Evolutionary conservation across 2,113 vertebrate species (phyloP).

Genomic region (Pseudolaguvia tuberculata): DNA sequence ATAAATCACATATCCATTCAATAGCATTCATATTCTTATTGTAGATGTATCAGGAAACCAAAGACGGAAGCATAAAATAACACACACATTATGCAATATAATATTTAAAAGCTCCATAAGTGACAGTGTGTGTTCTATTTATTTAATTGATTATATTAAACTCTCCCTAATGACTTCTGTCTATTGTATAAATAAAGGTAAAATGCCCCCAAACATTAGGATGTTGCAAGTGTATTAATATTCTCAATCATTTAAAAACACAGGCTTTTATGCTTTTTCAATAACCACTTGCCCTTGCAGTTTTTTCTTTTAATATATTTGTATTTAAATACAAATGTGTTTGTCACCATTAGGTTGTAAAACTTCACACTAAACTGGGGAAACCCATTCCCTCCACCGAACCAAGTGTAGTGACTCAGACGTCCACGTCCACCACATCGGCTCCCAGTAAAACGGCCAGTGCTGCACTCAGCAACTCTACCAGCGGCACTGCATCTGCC

Average conservation of each 20-base stretch:
- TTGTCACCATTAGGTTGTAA: slow-evolving; percentile 78
- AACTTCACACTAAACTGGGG: slow-evolving; percentile 96
- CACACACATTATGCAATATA: too few relatives aligned
- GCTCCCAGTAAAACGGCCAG: slow-evolving; percentile 76
- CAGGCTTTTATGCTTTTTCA: background rate
- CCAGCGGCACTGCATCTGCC: slow-evolving; percentile 68
- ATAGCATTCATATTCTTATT: too few relatives aligned
- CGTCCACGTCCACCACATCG: slow-evolving; percentile 75
- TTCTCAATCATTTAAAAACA: background rate
- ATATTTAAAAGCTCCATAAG: too few relatives aligned
- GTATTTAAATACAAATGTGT: background rate
- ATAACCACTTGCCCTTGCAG: background rate
- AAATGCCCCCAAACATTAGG: too few relatives aligned
- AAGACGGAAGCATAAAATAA: too few relatives aligned
- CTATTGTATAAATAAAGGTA: too few relatives aligned
- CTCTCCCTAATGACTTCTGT: too few relatives aligned
- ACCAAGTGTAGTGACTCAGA: slow-evolving; percentile 88
- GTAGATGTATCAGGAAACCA: too few relatives aligned
- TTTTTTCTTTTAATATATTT: background rate
- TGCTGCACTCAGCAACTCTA: slow-evolving; percentile 73
- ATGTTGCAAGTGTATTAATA: background rate
- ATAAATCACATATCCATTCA: too few relatives aligned
- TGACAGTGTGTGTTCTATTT: too few relatives aligned
- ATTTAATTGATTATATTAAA: too few relatives aligned
- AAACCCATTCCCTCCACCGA: slow-evolving; percentile 98